phyloP scores from a whole-genome alignment of 2,797 vertebrate genomes.

The Paramormyrops hopkinsi region DNA sequence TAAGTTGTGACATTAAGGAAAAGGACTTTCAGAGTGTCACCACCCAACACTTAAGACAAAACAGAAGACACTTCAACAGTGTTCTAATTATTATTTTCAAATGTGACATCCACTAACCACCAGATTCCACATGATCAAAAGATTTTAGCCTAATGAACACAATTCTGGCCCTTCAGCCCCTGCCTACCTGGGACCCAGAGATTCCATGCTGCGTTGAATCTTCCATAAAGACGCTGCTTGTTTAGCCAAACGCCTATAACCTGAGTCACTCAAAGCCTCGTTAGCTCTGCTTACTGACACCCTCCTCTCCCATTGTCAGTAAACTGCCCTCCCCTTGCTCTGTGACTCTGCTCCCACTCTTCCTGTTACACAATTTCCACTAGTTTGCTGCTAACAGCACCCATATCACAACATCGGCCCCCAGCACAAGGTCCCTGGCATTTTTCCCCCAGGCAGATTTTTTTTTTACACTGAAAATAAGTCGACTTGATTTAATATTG shows the following conservation, averaged over 20 bases:
- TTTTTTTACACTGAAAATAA: neutral
- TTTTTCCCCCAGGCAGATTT: neutral
- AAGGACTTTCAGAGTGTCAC: neutral
- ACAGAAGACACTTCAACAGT: neutral
- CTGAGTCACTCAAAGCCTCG: neutral
- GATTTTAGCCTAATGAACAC: neutral
- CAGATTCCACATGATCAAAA: neutral
- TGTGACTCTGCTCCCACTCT: conserved; percentile 4
- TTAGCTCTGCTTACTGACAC: neutral
- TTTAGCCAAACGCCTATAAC: neutral
- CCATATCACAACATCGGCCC: neutral
- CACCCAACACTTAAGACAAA: neutral
- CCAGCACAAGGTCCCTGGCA: neutral
- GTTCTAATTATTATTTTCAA: neutral
- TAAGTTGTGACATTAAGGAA: neutral
- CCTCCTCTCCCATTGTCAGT: neutral
- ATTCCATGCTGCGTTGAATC: neutral
- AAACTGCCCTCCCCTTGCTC: neutral
- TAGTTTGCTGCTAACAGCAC: neutral
- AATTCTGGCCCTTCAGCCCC: neutral
- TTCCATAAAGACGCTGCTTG: neutral
- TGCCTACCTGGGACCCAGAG: neutral
- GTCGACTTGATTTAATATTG: neutral
- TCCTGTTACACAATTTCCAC: neutral
- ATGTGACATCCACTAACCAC: neutral